Conservation (phyloP, 2,113 vertebrate genomes). For the Lepus timidus region DNA sequence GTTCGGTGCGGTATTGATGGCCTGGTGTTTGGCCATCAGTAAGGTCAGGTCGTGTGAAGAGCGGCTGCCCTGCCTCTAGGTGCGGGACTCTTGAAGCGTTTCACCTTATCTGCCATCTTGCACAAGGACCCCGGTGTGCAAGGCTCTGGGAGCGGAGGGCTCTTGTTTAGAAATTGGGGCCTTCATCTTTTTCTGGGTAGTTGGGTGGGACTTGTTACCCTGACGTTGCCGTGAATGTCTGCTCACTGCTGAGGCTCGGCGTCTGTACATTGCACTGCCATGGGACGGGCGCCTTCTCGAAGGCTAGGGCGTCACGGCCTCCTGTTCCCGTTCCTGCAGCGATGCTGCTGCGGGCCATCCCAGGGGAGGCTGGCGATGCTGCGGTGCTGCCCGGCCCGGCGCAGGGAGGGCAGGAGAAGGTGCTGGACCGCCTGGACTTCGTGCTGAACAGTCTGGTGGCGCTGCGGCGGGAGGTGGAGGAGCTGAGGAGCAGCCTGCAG, state of each 20-base stretch:
- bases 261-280: too few relatives aligned
- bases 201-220: conserved; percentile 5
- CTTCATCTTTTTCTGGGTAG: not conserved
- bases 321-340: conserved; percentile 57
- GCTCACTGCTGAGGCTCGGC: not conserved
- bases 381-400: conserved; percentile 63
- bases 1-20: not conserved
- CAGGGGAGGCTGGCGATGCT: conserved; percentile 80
- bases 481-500: conserved; percentile 91
- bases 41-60: not conserved
- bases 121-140: not conserved
- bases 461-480: conserved; percentile 92
- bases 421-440: conserved; percentile 93
- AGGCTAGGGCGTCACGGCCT: not conserved
- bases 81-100: not conserved
- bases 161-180: conserved; percentile 14
- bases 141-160: not conserved
- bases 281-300: too few relatives aligned
- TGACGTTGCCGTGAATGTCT: not conserved
- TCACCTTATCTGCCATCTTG: not conserved
- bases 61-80: not conserved
- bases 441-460: conserved; percentile 90
- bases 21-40: not conserved
- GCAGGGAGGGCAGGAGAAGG: conserved; percentile 88
- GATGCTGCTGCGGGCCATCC: conserved; percentile 57